These are phyloP conservation scores for Cherax destructor DNA, from an alignment of 1,140 invertebrate genomes.

Conservation along the genomic window DNA sequence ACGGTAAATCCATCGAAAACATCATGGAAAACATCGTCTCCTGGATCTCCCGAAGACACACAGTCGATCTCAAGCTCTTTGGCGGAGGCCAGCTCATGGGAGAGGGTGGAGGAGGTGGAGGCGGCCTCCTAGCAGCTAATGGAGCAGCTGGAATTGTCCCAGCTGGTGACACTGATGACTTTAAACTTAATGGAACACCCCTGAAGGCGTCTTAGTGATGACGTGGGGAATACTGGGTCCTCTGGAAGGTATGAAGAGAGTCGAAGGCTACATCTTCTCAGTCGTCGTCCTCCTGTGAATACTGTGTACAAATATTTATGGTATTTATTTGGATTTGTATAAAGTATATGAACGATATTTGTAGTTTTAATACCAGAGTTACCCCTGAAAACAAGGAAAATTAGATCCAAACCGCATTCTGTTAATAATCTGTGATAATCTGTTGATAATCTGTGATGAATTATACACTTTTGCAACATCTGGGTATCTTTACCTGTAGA, in stretches of 20 bases:
- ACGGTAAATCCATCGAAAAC: conserved; percentile 63
- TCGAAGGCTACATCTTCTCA: neutral
- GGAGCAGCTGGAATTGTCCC: neutral
- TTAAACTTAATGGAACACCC: conserved; percentile 35
- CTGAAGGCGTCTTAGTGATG: conserved; percentile 40
- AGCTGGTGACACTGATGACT: conserved; percentile 26
- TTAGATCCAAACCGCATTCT: too few species aligned
- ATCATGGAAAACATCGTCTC: conserved; percentile 69
- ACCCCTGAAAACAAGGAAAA: too few species aligned
- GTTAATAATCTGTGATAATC: too few species aligned
- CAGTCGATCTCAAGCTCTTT: neutral
- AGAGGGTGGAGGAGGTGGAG: neutral
- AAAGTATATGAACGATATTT: conserved; percentile 11
- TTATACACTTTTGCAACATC: too few species aligned
- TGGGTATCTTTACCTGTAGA: too few species aligned
- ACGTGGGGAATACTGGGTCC: neutral
- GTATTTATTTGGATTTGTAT: conserved; percentile 51
- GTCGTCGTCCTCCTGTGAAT: neutral
- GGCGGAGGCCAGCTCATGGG: conserved; percentile 16
- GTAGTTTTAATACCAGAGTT: neutral
- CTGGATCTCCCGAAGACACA: conserved; percentile 56
- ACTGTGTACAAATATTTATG: conserved; percentile 59
- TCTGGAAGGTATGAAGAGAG: neutral
- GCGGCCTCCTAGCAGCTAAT: neutral
- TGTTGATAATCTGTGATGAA: too few species aligned